phyloP scores from a whole-genome alignment of 2,797 vertebrate genomes.

The Hypotaenidia philippensis region DNA sequence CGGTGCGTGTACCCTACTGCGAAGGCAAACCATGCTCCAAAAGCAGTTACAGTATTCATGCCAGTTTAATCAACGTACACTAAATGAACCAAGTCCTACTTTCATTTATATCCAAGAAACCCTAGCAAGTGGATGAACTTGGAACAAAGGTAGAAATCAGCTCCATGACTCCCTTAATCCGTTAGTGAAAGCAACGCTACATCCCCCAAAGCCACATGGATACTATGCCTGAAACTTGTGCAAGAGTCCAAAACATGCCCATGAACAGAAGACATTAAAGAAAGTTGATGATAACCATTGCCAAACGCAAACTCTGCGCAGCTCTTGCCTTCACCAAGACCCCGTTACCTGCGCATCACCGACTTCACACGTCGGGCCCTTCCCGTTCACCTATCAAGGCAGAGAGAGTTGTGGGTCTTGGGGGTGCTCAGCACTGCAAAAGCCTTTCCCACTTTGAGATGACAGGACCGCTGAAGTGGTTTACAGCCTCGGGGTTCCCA shows the following conservation, averaged over 20 bases:
- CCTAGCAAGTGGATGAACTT: not conserved
- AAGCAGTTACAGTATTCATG: constrained; percentile 41
- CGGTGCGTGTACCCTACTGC: not conserved
- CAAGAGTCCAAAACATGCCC: not conserved
- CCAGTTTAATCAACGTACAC: constrained; percentile 32
- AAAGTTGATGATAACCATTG: not conserved
- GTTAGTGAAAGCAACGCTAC: constrained; percentile 2
- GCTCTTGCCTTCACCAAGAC: not conserved
- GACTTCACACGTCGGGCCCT: not conserved
- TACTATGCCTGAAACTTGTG: not conserved
- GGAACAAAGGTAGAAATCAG: not conserved
- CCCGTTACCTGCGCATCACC: not conserved
- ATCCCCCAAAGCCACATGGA: not conserved
- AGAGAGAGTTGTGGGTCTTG: not conserved
- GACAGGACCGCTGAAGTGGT: not conserved
- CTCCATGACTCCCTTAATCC: not conserved
- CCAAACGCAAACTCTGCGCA: not conserved
- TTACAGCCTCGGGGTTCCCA: not conserved
- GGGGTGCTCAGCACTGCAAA: not conserved
- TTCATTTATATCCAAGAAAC: not conserved
- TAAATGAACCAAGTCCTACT: not conserved
- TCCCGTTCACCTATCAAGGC: not conserved
- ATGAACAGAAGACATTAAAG: constrained; percentile 38
- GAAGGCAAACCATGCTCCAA: constrained; percentile 41
- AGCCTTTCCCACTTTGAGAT: not conserved